Percentiles rank a stretch among this genome's conserved stretches.
Evolutionary conservation across 2,888 invertebrate species (phyloP).

Genomic region (Smittia aterrima): DNA sequence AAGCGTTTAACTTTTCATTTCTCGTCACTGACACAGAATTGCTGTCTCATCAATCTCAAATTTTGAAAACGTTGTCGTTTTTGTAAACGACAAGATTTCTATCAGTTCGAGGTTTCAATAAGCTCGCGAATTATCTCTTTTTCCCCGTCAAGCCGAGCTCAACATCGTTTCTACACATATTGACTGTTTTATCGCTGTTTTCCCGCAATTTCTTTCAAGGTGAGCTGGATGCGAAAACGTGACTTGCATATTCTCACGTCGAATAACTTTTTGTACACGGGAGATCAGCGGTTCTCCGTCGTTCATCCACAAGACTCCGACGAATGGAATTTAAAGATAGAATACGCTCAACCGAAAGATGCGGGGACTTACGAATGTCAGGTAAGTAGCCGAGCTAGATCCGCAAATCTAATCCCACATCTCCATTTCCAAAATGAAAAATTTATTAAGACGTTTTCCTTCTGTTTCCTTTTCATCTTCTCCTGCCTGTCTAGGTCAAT

Average conservation of each 20-base stretch:
- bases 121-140: background rate
- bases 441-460: background rate
- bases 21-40: too few relatives aligned
- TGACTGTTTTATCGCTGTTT: background rate
- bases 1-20: too few relatives aligned
- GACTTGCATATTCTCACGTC: conserved; percentile 79
- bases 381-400: conserved; percentile 44
- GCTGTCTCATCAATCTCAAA: too few relatives aligned
- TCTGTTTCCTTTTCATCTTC: background rate
- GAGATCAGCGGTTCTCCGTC: conserved; percentile 81
- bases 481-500: conserved; percentile 59
- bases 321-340: conserved; percentile 83
- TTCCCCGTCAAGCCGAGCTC: background rate
- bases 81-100: too few relatives aligned
- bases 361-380: conserved; percentile 86
- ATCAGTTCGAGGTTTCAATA: too few relatives aligned
- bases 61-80: too few relatives aligned
- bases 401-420: background rate
- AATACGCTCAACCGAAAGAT: conserved; percentile 79
- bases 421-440: background rate
- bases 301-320: conserved; percentile 79
- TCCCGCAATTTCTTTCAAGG: conserved; percentile 45
- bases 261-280: conserved; percentile 82
- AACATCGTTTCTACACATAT: background rate
- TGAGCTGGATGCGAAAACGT: conserved; percentile 54